Evolutionary conservation across 2,797 vertebrate species (phyloP).

Genomic region (Alauda arvensis): DNA sequence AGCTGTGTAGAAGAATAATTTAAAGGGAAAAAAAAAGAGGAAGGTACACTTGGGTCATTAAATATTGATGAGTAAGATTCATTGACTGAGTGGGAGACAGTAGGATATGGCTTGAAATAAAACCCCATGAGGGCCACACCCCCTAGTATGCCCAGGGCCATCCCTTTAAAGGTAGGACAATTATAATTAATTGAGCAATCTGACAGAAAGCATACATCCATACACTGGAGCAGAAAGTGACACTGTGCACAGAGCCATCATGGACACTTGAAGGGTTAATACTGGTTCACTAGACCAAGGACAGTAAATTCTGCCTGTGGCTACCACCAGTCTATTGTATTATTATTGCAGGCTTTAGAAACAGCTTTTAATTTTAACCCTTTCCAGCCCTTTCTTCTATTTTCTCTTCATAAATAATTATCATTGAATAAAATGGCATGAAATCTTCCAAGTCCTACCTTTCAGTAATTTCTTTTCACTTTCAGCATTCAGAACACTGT

Average conservation of each 20-base stretch:
- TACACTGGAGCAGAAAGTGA: slow-evolving; percentile 36
- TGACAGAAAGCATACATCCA: slow-evolving; percentile 58
- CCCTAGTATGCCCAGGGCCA: slow-evolving; percentile 54
- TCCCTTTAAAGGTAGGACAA: slow-evolving; percentile 66
- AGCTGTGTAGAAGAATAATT: slow-evolving; percentile 18
- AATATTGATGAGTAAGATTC: slow-evolving; percentile 66
- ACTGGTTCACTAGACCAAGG: slow-evolving; percentile 58
- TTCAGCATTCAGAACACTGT: neutral
- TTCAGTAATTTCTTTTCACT: neutral
- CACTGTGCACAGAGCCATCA: slow-evolving; percentile 42
- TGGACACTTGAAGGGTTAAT: slow-evolving; percentile 65
- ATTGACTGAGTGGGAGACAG: slow-evolving; percentile 58
- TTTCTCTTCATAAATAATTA: slow-evolving; percentile 1
- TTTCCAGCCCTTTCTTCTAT: neutral
- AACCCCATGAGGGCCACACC: slow-evolving; percentile 61
- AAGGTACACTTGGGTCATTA: slow-evolving; percentile 53
- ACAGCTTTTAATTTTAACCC: slow-evolving; percentile 63
- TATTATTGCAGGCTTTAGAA: slow-evolving; percentile 59
- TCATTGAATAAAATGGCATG: neutral
- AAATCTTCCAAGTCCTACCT: neutral
- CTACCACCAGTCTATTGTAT: slow-evolving; percentile 60
- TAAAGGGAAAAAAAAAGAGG: neutral
- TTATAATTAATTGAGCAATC: slow-evolving; percentile 72
- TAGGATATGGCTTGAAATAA: slow-evolving; percentile 65
- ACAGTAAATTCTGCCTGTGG: slow-evolving; percentile 64